Base-by-base conservation (phyloP, 2,888 invertebrate genomes). In the Ceratothoa steindachneri region DNA sequence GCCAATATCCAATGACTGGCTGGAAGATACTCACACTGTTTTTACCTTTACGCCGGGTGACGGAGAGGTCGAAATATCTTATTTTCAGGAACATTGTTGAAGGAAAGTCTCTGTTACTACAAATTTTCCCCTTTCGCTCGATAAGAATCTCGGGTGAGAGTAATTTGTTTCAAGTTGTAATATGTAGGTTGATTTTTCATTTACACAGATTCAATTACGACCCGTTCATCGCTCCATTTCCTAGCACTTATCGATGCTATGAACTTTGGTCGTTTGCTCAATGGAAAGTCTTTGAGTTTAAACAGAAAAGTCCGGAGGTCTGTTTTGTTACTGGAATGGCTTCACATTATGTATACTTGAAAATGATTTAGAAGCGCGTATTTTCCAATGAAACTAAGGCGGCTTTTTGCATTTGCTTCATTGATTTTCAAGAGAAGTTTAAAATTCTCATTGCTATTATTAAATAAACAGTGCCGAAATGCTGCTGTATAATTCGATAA, bases 141-240 rank as follows among this genome's bases (percentile, higher is more conserved):
- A 41, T 41, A 41, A 15, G 41, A 41, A 9, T 41, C 41, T 41
- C 41, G 41, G 41, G 41, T 15, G 41, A 41, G 3, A 60, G 60
- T 60, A 60, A 60, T 60, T 60, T 60, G 60, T 60, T 60, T 60
- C 24, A 60, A 60, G 60, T 60, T 60, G 60, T 60, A 60, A 60
- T 60, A 60, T 60, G 60, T n/a, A 60, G 60, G 60, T 24, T 60
- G 60, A 60, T 60, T 24, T 60, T 60, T 60, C 60, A 60, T 60
- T 24, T 60, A 1, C 60, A 3, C 22, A n/a, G 27, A 60, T 60
- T 60, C 60, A 60, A 60, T 60, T 60, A 60, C 60, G 24, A 24
- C 60, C 22, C 60, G 60, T 60, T 24, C 60, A n/a, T 24, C 19
- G 60, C 60, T 60, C 27, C 60, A 60, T 60, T 60, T 60, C 60